Evolutionary conservation across 2,113 vertebrate genomes (phyloP).

Genomic region (Mustela lutreola): DNA sequence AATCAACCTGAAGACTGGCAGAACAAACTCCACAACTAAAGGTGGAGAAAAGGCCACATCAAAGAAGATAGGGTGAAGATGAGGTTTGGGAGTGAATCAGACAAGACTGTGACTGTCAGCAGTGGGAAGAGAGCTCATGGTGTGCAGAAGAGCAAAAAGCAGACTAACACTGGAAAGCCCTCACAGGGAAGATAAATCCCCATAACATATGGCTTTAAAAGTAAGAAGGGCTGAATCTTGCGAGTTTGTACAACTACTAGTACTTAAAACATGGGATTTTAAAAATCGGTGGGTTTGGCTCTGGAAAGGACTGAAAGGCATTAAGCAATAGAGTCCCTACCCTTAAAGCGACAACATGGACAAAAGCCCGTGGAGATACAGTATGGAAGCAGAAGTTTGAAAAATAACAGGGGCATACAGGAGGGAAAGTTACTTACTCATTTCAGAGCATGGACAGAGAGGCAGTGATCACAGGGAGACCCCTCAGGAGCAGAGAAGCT

Average conservation of each 20-base stretch:
- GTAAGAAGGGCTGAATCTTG: not conserved
- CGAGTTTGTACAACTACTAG: not conserved
- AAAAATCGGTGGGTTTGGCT: not conserved
- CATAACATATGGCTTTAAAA: not conserved
- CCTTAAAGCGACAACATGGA: not conserved
- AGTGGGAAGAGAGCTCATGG: not conserved
- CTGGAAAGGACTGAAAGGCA: not conserved
- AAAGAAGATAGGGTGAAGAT: not conserved
- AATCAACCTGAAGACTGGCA: not conserved
- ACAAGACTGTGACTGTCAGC: not conserved
- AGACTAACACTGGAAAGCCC: not conserved
- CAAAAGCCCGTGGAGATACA: not conserved
- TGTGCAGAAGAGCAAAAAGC: not conserved
- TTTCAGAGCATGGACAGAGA: not conserved
- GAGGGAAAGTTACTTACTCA: not conserved
- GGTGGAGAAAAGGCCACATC: not conserved
- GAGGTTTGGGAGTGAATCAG: not conserved
- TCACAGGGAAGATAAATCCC: not conserved
- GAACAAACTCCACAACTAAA: not conserved
- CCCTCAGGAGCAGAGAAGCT: not conserved
- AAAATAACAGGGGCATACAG: not conserved
- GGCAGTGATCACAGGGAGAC: not conserved
- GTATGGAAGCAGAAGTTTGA: not conserved
- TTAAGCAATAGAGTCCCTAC: not conserved
- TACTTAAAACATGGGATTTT: not conserved